phyloP scores from a whole-genome alignment of 2,113 vertebrate genomes.

The Vidua chalybeata region DNA sequence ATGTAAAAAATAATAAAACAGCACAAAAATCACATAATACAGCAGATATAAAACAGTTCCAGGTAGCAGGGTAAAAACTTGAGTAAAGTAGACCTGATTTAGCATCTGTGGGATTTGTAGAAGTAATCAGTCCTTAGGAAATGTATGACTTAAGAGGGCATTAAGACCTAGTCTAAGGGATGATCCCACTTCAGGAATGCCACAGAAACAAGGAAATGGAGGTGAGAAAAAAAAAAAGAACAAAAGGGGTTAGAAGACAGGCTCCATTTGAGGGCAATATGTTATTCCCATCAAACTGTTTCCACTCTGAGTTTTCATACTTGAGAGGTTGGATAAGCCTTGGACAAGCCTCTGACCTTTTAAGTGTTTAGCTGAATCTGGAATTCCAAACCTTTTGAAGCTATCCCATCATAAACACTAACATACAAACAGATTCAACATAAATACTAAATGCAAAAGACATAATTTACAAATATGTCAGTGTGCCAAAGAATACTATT shows the following conservation, averaged over 20 bases:
- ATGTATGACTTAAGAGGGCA: background rate
- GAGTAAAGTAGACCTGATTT: background rate
- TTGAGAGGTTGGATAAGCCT: conserved; percentile 31
- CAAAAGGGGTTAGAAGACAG: background rate
- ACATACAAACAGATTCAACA: conserved; percentile 43
- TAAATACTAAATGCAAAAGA: conserved; percentile 38
- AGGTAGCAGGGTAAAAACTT: background rate
- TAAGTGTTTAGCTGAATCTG: conserved; percentile 22
- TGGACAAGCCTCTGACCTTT: conserved; percentile 45
- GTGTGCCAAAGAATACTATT: conserved; percentile 13
- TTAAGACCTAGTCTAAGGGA: background rate
- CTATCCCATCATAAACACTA: conserved; percentile 3
- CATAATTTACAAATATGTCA: background rate
- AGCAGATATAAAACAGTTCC: background rate
- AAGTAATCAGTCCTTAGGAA: background rate
- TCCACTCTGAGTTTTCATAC: conserved; percentile 31
- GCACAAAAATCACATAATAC: conserved; percentile 7
- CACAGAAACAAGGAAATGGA: background rate
- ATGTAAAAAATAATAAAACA: conserved; percentile 37
- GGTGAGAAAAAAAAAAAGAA: background rate
- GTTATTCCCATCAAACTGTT: conserved; percentile 46
- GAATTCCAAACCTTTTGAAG: conserved; percentile 43
- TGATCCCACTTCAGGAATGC: background rate
- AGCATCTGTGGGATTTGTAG: background rate
- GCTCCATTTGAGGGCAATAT: background rate